Conservation (phyloP, 2,113 vertebrate species). For the Neolamprologus variostigma region DNA sequence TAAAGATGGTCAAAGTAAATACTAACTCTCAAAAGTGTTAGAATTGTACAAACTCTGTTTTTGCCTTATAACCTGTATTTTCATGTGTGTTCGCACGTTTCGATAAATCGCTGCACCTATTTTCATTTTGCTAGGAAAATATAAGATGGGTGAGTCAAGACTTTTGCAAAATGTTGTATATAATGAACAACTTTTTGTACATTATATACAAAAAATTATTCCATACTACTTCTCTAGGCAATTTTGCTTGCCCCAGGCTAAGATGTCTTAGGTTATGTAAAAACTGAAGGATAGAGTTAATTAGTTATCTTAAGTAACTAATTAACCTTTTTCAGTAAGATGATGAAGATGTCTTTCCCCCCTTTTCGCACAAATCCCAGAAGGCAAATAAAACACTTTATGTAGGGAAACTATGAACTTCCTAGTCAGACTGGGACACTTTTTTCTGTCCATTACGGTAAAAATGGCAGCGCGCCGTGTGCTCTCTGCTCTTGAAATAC, state of each 20-base stretch:
- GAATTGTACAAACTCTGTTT: neutral
- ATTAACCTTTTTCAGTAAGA: neutral
- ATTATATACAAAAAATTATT: neutral
- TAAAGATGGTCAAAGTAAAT: neutral
- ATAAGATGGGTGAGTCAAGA: neutral
- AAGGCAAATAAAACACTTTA: neutral
- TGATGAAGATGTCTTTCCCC: neutral
- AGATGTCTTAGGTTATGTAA: neutral
- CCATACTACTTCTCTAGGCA: neutral
- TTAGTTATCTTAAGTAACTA: neutral
- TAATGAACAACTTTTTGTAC: neutral
- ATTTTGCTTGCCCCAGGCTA: neutral
- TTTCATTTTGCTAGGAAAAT: neutral
- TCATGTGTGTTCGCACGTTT: neutral
- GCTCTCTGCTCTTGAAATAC: slow-evolving; percentile 45
- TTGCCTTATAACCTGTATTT: neutral
- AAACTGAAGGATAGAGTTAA: neutral
- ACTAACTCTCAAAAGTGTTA: neutral
- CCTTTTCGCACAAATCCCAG: neutral
- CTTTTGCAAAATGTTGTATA: neutral
- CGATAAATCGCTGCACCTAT: neutral
- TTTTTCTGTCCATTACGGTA: slow-evolving; percentile 69
- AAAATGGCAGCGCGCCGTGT: slow-evolving; percentile 45
- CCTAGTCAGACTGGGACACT: neutral
- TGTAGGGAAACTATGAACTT: neutral